Base-by-base conservation (phyloP, 2,888 invertebrate genomes). In the Scrobipalpa atriplicella region DNA sequence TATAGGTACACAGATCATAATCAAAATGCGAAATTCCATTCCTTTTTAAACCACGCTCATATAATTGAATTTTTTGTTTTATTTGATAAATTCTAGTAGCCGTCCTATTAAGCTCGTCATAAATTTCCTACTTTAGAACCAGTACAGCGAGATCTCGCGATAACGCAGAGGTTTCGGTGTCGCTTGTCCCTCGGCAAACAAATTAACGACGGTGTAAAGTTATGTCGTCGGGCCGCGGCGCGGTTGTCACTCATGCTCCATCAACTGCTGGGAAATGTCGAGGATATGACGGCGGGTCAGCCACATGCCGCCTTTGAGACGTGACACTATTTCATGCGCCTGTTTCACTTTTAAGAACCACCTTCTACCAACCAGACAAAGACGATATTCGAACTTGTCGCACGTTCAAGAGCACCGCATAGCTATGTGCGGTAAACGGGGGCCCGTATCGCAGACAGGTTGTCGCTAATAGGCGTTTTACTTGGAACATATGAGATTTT, bases 241-340 rank as follows among this genome's bases (percentile, higher is more conserved):
- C 81, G 82, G 84, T 83, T 90, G 93, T 90, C 92, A 90, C 89
- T 93, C 93, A 93, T 92, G 91, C 90, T 88, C 86, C 91, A 93
- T 93, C 92, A 92, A 92, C 87, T 90, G 89, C 86, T 90, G 86
- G 88, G 89, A 87, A 85, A 87, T 83, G 82, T 85, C 82, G 82
- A 86, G 83, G 85, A 84, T 89, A 89, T 91, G 90, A 90, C 86
- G 86, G 75, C 83, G 85, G 90, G 91, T 92, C 91, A 92, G 83
- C 89, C 90, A 90, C 82, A 90, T 90, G 91, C 87, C 84, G 84
- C 78, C 81, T 79, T 29, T 76, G 70, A 80, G 84, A 89, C 89
- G 88, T 89, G 89, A 87, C 83, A 86, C 75, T 87, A 90, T 90
- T 87, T 84, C 82, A 90, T 90, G 81, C 87, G 77, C 78, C 84